Evolutionary conservation across 2,113 vertebrate genomes (phyloP).

Genomic region (Scopus umbretta): DNA sequence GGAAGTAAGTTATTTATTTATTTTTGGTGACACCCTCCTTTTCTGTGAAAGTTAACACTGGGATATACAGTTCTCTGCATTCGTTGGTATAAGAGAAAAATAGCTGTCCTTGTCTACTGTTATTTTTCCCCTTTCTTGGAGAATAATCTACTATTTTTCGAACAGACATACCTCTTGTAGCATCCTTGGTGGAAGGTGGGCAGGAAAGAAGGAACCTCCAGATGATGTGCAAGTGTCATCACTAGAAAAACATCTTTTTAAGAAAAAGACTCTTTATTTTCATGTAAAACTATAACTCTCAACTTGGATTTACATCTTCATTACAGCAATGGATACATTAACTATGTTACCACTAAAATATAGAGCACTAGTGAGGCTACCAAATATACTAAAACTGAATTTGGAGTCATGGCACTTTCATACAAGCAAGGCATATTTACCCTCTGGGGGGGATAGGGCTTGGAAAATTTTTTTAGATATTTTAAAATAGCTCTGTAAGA

Average conservation of each 20-base stretch:
- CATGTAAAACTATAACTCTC: not conserved
- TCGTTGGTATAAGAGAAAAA: not conserved
- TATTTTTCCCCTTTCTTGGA: not conserved
- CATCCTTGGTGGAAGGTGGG: not conserved
- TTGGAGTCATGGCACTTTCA: not conserved
- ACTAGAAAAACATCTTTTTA: not conserved
- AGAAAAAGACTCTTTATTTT: not conserved
- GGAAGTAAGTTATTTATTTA: not conserved
- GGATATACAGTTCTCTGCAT: not conserved
- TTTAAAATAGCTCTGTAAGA: not conserved
- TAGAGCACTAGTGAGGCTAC: not conserved
- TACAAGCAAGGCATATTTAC: not conserved
- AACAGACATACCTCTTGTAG: not conserved
- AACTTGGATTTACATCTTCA: not conserved
- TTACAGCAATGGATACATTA: not conserved
- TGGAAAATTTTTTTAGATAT: not conserved
- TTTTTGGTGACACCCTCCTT: not conserved
- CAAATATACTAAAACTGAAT: not conserved
- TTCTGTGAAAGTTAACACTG: not conserved
- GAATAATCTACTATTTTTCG: not conserved
- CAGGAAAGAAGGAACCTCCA: not conserved
- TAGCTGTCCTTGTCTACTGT: not conserved
- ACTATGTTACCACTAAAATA: not conserved
- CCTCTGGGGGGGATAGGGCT: not conserved
- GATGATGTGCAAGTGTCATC: not conserved